Conservation (phyloP, 2,888 invertebrate genomes). For the Micoletzkya japonica region DNA sequence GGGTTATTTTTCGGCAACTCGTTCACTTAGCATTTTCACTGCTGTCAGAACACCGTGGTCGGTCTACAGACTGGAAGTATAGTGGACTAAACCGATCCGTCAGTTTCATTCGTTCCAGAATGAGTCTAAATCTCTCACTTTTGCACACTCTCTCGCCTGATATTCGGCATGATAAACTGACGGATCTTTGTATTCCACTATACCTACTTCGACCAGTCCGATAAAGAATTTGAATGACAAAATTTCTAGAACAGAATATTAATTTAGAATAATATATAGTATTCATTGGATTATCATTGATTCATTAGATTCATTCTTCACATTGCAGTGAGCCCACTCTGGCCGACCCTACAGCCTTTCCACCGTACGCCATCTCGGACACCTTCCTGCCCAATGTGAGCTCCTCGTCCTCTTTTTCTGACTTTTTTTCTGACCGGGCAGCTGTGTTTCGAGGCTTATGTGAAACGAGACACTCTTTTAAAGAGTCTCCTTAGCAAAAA, state of each 20-base stretch:
- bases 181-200: not conserved
- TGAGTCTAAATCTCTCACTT: no score
- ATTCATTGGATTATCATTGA: not conserved
- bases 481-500: no score
- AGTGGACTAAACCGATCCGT: no score
- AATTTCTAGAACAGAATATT: not conserved
- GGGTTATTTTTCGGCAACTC: no score
- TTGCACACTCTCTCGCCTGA: not conserved
- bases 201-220: no score
- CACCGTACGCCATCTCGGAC: constrained; percentile 38
- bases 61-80: no score
- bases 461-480: no score
- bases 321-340: constrained; percentile 39
- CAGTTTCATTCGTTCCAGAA: no score
- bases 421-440: no score
- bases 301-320: not conserved
- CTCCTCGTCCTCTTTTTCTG: not conserved
- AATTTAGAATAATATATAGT: not conserved
- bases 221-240: not conserved
- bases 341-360: constrained; percentile 32
- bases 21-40: no score
- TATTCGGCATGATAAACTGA: not conserved
- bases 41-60: no score
- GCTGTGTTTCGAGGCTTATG: no score
- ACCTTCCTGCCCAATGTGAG: constrained; percentile 38